Evolutionary conservation across 2,797 vertebrate species (phyloP).

Genomic region (Chanos chanos): DNA sequence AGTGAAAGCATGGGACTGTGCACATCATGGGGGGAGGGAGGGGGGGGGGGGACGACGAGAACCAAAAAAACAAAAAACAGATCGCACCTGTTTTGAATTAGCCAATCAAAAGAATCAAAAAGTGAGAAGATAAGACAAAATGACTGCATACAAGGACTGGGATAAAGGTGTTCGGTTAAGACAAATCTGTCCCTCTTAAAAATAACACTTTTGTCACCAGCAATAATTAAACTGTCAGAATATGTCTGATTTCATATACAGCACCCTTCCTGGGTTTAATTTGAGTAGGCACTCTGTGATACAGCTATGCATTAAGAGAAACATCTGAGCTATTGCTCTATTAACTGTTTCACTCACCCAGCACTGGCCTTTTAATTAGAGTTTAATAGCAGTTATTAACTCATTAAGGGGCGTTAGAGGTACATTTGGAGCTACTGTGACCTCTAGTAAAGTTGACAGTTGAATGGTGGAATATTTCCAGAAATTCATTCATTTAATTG

Average conservation of each 20-base stretch:
- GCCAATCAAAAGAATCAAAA: no score
- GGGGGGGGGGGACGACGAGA: no score
- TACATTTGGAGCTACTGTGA: conserved; percentile 83
- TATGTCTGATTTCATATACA: conserved; percentile 69
- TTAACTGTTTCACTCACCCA: conserved; percentile 82
- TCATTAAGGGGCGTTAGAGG: conserved; percentile 88
- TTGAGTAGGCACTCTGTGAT: conserved; percentile 70
- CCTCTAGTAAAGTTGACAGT: conserved; percentile 91
- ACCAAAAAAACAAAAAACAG: no score
- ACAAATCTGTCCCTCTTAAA: conserved; percentile 69
- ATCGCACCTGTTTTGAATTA: no score
- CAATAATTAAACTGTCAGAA: conserved; percentile 87
- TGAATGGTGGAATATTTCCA: conserved; percentile 87
- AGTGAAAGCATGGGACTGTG: no score
- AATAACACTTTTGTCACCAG: conserved; percentile 79
- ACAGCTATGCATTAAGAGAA: conserved; percentile 79
- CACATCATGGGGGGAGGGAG: background rate
- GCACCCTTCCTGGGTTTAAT: conserved; percentile 73
- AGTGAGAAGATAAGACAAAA: conserved; percentile 6
- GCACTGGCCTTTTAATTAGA: conserved; percentile 86
- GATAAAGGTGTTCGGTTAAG: conserved; percentile 49
- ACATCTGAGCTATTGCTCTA: conserved; percentile 79
- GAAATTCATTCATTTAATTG: conserved; percentile 92
- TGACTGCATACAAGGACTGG: conserved; percentile 13
- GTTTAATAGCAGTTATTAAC: conserved; percentile 94